Evolutionary conservation across 2,797 vertebrate species (phyloP).

Genomic region (Bufotes viridis): DNA sequence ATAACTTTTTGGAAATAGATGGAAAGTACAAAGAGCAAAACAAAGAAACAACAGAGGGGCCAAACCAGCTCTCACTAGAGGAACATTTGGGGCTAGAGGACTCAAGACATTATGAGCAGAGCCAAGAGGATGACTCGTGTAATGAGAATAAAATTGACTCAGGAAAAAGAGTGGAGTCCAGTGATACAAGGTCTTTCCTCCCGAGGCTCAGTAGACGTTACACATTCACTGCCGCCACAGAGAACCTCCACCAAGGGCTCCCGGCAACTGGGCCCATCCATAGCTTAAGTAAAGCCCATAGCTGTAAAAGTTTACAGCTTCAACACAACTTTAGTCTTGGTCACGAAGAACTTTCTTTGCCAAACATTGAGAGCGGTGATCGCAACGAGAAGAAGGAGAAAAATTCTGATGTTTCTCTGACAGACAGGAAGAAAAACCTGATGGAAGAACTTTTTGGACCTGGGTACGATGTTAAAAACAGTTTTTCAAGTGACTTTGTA

Average conservation of each 20-base stretch:
- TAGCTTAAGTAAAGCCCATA: background rate
- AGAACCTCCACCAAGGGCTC: constrained; percentile 74
- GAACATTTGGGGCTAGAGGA: background rate
- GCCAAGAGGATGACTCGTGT: background rate
- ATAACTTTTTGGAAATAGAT: constrained; percentile 60
- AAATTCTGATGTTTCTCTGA: background rate
- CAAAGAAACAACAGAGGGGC: constrained; percentile 50
- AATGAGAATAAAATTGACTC: constrained; percentile 19
- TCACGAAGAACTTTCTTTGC: constrained; percentile 70
- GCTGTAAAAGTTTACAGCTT: background rate
- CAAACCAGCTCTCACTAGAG: constrained; percentile 28
- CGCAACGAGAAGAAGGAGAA: constrained; percentile 23
- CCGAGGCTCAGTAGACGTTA: constrained; percentile 42
- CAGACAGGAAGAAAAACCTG: constrained; percentile 63
- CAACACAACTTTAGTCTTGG: background rate
- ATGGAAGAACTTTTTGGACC: constrained; percentile 71
- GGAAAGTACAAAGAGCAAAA: constrained; percentile 54
- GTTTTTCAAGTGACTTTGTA: background rate
- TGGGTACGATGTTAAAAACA: constrained; percentile 43
- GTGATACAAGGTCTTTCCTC: background rate
- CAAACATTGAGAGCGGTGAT: constrained; percentile 10
- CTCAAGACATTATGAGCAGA: background rate
- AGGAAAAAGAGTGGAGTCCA: background rate
- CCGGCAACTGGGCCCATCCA: constrained; percentile 53
- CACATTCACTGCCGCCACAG: constrained; percentile 66